phyloP scores from a whole-genome alignment of 92 coral and sea anemone genomes.

The Heteractis magnifica region DNA sequence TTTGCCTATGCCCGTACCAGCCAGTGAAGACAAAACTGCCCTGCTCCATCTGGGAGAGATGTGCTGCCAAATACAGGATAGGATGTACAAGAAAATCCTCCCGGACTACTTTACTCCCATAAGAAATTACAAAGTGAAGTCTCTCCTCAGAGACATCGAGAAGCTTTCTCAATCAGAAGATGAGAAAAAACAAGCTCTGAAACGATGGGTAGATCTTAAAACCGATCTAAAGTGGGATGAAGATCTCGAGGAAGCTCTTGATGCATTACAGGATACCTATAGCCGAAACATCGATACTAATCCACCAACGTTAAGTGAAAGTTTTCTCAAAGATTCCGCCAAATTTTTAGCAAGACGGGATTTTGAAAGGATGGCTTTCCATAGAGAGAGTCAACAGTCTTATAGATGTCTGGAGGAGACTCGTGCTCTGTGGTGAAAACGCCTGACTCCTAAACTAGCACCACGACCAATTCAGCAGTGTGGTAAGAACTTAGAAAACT shows the following conservation, averaged over 20 bases:
- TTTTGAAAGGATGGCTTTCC: slow-evolving; percentile 45
- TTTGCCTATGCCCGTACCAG: slow-evolving; percentile 1
- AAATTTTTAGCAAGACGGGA: slow-evolving; percentile 16
- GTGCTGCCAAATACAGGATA: slow-evolving; percentile 25
- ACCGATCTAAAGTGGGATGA: slow-evolving; percentile 33
- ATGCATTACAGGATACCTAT: slow-evolving; percentile 22
- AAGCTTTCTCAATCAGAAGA: slow-evolving; percentile 30
- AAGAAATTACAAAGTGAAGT: slow-evolving; percentile 29
- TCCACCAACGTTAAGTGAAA: slow-evolving; percentile 20
- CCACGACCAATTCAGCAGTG: too few species aligned
- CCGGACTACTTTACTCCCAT: slow-evolving; percentile 35
- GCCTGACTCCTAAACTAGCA: background rate
- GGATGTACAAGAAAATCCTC: slow-evolving; percentile 31
- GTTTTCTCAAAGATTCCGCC: background rate
- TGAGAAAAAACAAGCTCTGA: slow-evolving; percentile 25
- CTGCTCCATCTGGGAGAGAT: slow-evolving; percentile 21
- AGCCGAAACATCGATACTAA: slow-evolving; percentile 37
- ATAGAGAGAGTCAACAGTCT: slow-evolving; percentile 23
- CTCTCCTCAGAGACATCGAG: slow-evolving; percentile 32
- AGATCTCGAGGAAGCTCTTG: slow-evolving; percentile 34
- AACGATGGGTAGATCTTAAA: slow-evolving; percentile 41
- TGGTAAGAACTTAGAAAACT: too few species aligned
- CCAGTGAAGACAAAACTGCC: slow-evolving; percentile 17
- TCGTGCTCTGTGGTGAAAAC: background rate
- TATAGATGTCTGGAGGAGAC: slow-evolving; percentile 34